Conservation (phyloP, 2,888 invertebrate genomes). For the Tenthredo amoena region DNA sequence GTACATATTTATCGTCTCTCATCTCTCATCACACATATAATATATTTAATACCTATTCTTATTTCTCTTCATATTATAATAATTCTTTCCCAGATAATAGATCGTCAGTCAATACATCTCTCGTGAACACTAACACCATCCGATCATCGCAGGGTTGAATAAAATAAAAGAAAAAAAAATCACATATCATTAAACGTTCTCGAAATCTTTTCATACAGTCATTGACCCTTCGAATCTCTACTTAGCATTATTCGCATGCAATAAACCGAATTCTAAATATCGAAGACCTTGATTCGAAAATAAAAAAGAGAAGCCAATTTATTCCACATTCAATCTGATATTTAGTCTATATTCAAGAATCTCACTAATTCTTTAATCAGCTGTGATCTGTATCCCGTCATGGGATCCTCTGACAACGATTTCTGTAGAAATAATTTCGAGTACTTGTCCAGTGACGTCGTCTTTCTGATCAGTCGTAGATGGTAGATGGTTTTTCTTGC, state of each 20-base stretch:
- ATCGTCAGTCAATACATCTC: constrained; percentile 43
- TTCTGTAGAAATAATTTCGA: constrained; percentile 58
- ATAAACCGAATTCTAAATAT: neutral
- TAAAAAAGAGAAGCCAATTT: neutral
- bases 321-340: neutral
- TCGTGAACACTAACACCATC: constrained; percentile 12
- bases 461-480: constrained; percentile 62
- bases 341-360: neutral
- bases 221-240: neutral
- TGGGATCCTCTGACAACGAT: constrained; percentile 62
- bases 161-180: neutral
- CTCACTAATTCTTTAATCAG: constrained; percentile 58
- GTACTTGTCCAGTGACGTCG: constrained; percentile 57
- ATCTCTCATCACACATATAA: neutral
- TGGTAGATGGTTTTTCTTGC: constrained; percentile 79
- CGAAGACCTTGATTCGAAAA: neutral
- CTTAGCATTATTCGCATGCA: neutral
- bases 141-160: neutral
- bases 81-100: neutral
- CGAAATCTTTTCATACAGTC: neutral
- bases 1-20: neutral
- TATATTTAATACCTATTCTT: constrained; percentile 10
- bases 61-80: neutral
- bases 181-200: neutral
- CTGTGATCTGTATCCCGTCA: constrained; percentile 64